Percentiles rank a stretch among this genome's conserved stretches.
Conservation (phyloP, 2,888 invertebrate genomes). For the Achlya flavicornis region DNA sequence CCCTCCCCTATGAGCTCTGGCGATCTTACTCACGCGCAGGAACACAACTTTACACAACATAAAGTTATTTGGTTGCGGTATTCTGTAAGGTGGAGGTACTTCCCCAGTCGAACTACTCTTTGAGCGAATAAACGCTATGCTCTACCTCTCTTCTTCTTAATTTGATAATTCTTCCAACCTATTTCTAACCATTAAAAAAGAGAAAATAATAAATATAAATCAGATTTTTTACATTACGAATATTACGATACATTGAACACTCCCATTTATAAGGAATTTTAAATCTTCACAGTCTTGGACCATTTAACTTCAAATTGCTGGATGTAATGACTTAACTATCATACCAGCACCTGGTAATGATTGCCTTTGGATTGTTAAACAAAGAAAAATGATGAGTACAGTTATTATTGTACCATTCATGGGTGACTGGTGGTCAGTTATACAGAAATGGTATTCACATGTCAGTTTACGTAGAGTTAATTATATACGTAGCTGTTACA, state of each 20-base stretch:
- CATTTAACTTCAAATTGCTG: conserved; percentile 27
- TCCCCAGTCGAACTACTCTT: too few relatives aligned
- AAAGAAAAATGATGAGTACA: conserved; percentile 35
- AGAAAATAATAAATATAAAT: too few relatives aligned
- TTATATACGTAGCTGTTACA: not conserved
- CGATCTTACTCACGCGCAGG: too few relatives aligned
- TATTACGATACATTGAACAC: not conserved
- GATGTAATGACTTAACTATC: conserved; percentile 51
- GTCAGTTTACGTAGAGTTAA: conserved; percentile 38
- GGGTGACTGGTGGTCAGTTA: conserved; percentile 46
- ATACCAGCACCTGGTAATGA: conserved; percentile 43
- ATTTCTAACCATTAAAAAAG: too few relatives aligned
- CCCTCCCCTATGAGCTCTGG: too few relatives aligned
- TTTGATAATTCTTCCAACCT: too few relatives aligned
- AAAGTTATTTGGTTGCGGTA: too few relatives aligned
- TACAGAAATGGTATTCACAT: conserved; percentile 46
- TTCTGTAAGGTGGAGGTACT: too few relatives aligned
- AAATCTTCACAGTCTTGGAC: conserved; percentile 11
- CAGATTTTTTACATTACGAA: too few relatives aligned
- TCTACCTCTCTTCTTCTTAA: too few relatives aligned
- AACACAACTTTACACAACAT: too few relatives aligned
- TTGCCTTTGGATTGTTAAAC: conserved; percentile 35
- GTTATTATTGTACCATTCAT: conserved; percentile 38
- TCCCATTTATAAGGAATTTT: not conserved
- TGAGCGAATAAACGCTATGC: too few relatives aligned